These are phyloP conservation scores for Saccopteryx leptura DNA, from an alignment of 2,113 vertebrate species.

Conservation along the genomic window DNA sequence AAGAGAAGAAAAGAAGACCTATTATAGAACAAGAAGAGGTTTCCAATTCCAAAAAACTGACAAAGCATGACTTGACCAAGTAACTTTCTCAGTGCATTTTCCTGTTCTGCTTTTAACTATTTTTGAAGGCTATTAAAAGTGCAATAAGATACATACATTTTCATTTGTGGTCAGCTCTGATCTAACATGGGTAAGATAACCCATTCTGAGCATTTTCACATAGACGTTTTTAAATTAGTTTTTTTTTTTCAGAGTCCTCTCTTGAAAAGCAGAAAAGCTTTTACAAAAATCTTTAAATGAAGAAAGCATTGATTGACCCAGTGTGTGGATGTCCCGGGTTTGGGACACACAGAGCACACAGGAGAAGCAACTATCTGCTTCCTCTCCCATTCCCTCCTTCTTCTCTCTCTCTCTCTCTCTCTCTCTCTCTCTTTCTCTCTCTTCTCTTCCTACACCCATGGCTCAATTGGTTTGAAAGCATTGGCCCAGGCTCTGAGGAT, in stretches of 20 bases:
- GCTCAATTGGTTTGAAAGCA: too few relatives aligned
- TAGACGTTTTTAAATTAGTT: constrained; percentile 5
- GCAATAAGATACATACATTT: neutral
- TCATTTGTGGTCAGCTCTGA: neutral
- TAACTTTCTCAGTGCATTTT: neutral
- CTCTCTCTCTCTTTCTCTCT: too few relatives aligned
- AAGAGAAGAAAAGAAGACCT: neutral
- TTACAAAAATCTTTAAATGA: constrained; percentile 58
- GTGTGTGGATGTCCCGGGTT: too few relatives aligned
- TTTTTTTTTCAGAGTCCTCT: constrained; percentile 54
- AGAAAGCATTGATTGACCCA: neutral
- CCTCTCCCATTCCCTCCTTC: too few relatives aligned
- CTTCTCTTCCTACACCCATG: too few relatives aligned
- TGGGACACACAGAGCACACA: too few relatives aligned
- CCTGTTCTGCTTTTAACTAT: constrained; percentile 44
- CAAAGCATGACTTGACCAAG: neutral
- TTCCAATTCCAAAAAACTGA: neutral
- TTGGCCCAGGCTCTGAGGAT: too few relatives aligned
- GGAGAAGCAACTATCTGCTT: too few relatives aligned
- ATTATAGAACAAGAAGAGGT: neutral
- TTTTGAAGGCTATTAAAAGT: constrained; percentile 40
- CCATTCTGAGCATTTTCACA: constrained; percentile 21
- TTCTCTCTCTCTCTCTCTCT: too few relatives aligned
- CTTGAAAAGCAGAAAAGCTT: constrained; percentile 38
- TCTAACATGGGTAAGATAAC: neutral